A percentile compares a stretch with the other conserved stretches of the same genome.
phyloP scores from a whole-genome alignment of 2,113 vertebrate species.

The Motacilla alba region DNA sequence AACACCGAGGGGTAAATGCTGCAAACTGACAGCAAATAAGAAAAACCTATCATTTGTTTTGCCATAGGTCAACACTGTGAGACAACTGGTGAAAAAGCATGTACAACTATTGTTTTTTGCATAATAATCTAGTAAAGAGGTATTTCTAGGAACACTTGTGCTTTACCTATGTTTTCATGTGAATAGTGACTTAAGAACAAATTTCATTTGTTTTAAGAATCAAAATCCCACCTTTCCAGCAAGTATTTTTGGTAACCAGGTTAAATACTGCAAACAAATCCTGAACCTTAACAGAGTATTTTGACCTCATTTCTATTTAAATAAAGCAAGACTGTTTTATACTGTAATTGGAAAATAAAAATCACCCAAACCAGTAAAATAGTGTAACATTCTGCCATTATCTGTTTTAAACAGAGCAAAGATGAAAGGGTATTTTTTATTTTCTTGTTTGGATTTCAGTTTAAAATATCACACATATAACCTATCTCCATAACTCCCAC shows the following conservation, averaged over 20 bases:
- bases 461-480: background rate
- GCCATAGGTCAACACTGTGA: background rate
- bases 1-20: background rate
- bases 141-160: background rate
- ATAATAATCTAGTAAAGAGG: background rate
- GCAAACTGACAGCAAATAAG: background rate
- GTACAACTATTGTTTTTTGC: background rate
- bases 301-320: background rate
- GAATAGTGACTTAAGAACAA: background rate
- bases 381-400: background rate
- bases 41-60: background rate
- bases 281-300: background rate
- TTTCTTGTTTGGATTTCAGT: background rate
- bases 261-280: conserved; percentile 16
- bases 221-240: background rate
- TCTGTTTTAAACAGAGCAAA: background rate
- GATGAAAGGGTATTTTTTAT: background rate
- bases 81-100: background rate
- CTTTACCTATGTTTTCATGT: background rate
- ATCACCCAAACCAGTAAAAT: background rate
- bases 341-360: background rate
- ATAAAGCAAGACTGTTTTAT: background rate
- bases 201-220: background rate
- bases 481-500: background rate
- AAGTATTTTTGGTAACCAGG: background rate